These are phyloP conservation scores for Malachius bipustulatus DNA, from an alignment of 2,888 invertebrate species.

Conservation along the genomic window DNA sequence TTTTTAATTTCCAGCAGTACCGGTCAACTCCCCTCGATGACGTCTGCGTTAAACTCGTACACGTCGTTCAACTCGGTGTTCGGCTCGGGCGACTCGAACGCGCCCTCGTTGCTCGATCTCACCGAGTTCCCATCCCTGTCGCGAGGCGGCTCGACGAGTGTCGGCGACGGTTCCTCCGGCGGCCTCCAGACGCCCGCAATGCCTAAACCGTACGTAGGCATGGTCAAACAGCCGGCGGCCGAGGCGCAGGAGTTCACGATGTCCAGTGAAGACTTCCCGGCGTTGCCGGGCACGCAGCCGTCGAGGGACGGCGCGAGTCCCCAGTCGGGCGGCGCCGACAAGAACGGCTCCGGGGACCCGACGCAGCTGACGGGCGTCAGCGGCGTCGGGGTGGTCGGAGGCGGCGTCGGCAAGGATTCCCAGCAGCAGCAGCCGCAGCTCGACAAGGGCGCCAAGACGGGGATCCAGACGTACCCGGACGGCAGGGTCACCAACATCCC, in stretches of 20 bases:
- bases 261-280: conserved; percentile 99
- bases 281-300: conserved; percentile 85
- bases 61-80: conserved; percentile 70
- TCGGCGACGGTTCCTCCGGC: conserved; percentile 52
- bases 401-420: conserved; percentile 26
- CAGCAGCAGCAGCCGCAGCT: conserved; percentile 25
- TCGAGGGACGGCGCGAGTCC: conserved; percentile 58
- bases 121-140: conserved; percentile 89
- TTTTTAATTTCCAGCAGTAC: too few relatives aligned
- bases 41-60: too few relatives aligned
- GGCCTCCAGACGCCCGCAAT: conserved; percentile 72
- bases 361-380: too few relatives aligned
- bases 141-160: conserved; percentile 56
- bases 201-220: conserved; percentile 89
- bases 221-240: conserved; percentile 89
- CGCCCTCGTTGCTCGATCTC: conserved; percentile 79
- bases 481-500: conserved; percentile 99
- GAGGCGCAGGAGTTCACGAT: conserved; percentile 93
- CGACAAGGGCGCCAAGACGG: conserved; percentile 30
- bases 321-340: conserved; percentile 37
- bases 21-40: too few relatives aligned
- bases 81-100: conserved; percentile 47
- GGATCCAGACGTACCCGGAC: conserved; percentile 88
- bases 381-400: conserved; percentile 22
- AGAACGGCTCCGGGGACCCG: conserved; percentile 21